Evolutionary conservation across 2,113 vertebrate genomes (phyloP), one percentile per base, ranked within the genome.

Genomic region (Columba livia): DNA sequence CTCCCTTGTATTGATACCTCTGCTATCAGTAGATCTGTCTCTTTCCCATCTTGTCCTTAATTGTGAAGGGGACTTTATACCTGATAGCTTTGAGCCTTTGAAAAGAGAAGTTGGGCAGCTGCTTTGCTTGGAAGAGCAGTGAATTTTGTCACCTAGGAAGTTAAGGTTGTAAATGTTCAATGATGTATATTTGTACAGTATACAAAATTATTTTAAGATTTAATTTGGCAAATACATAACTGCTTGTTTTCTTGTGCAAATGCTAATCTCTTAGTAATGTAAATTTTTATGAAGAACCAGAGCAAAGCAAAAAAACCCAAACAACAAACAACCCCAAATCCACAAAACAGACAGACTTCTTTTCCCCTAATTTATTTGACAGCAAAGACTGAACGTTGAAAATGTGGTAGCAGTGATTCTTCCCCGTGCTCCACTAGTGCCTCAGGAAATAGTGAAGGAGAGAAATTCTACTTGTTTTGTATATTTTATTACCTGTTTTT

Each of bases 121-220:
- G 62, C 66, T 31, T 85, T 87, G 54, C 86, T 78, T 20, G 65
- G 82, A 78, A 77, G 60, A 64, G 65, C 65, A 86, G 70, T 88
- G 62, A 48, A 34, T 77, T 79, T 36, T 71, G 81, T 85, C 31
- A 54, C 74, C 70, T 86, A 81, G 75, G 53, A 91, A 82, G 77
- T 57, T 58, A 66, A 58, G 25, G 38, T 75, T 96, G 88, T 95
- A 91, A 96, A 96, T 88, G 96, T 96, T 95, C 75, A 57, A 71
- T 8, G 18, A 5, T 85, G 96, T 97, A 95, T 95, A 97, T 98
- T 97, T 98, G 94, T 98, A 97, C 88, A 98, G 98, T 94, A 88
- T 80, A 94, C 47, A 91, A 72, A 95, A 72, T 69, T 90, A 90
- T 97, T 97, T 97, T 95, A 97, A 95, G 95, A 72, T 90, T 74